Evolutionary conservation across 37 sponge, comb jelly and placozoan species (phyloP), one percentile per base, ranked within the genome.

Genomic region (Agelas oroides): DNA sequence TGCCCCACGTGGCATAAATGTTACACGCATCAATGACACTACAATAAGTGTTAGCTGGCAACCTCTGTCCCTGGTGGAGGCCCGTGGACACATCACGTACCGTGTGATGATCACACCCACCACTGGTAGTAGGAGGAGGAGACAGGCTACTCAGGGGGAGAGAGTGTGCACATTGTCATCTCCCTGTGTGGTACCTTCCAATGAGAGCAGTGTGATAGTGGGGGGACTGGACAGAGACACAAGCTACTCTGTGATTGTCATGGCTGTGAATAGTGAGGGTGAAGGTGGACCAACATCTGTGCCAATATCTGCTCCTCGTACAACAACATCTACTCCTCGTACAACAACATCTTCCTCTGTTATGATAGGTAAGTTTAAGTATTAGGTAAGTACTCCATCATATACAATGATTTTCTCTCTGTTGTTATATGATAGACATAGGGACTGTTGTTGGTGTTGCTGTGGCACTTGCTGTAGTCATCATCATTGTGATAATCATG

Each of bases 81-180:
- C 78, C 19, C 59, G 38, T 46, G 89, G 89, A 12, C 62, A 55
- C 65, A 30, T 83, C 13, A 19, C 16, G n/a, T 83, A 71, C 64
- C n/a, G 27, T 24, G 39, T 89, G 25, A 59, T 32, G 36, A 71
- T 62, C 38, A 58, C 38, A 31, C 60, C 65, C 16, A 21, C 59
- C 38, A 35, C 58, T 17, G 53, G 53, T 0, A 23, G 57, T 17
- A 23, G 60, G 30, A 35, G 71, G 53, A 75, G 27, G 82, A 70
- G 61, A 19, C 73, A 65, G 20, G 38, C 53, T 0, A 27, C 25
- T 11, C 33, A 14, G 52, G 46, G 46, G 46, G 46, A 46, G 46
- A 46, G 46, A 8, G 8, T 46, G 46, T 46, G 46, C 46, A 46
- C 46, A 8, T 46, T 46, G 46, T 3, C 8, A 8, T 59, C 53